These are phyloP conservation scores for Cuniculus paca DNA, from an alignment of 2,797 vertebrate genomes.

Conservation along the genomic window DNA sequence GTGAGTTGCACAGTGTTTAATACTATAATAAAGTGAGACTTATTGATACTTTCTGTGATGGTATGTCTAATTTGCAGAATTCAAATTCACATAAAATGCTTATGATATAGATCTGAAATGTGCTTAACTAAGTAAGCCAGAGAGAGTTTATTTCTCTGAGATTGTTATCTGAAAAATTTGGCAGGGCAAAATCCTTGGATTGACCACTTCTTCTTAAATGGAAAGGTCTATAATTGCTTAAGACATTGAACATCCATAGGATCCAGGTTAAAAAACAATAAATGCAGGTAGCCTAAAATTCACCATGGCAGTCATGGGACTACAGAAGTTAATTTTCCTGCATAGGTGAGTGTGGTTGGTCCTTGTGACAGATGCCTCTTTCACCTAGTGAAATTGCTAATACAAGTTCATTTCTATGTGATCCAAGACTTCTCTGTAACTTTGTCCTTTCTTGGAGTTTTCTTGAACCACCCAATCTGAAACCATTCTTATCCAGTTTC, in stretches of 20 bases:
- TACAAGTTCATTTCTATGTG: not conserved
- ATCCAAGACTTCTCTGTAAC: rapidly evolving
- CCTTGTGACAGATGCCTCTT: not conserved
- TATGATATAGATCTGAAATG: conserved; percentile 18
- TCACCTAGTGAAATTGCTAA: rapidly evolving
- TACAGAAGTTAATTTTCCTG: not conserved
- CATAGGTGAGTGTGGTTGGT: not conserved
- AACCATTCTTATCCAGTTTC: not conserved
- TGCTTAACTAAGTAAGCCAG: not conserved
- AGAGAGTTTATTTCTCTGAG: not conserved
- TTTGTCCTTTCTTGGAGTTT: not conserved
- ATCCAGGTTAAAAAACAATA: not conserved
- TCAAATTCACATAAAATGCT: conserved; percentile 54
- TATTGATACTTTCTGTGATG: conserved; percentile 67
- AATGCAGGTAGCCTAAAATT: not conserved
- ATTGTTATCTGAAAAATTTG: conserved; percentile 29
- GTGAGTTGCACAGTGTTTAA: conserved; percentile 56
- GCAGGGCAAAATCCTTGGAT: not conserved
- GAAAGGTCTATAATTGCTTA: not conserved
- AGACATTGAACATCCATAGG: not conserved
- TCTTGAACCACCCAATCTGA: not conserved
- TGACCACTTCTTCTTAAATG: not conserved
- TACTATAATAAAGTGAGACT: conserved; percentile 57
- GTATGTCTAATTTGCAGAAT: conserved; percentile 60
- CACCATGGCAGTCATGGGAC: not conserved